These are phyloP conservation scores for sheep (Ovis aries) DNA, from an alignment of 2,113 vertebrate genomes.

Conservation along the genomic window DNA sequence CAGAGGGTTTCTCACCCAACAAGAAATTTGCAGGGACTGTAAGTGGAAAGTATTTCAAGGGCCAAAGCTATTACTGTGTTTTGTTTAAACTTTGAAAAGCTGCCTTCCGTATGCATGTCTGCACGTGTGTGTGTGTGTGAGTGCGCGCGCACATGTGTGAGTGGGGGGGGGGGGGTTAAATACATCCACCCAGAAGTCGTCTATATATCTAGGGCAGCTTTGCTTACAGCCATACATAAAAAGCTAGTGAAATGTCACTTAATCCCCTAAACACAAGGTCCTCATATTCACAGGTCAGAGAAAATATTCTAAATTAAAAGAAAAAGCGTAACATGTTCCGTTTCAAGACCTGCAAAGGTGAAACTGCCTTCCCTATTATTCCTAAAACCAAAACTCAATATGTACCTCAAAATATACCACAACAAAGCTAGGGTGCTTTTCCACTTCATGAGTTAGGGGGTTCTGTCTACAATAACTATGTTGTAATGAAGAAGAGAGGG, in stretches of 20 bases:
- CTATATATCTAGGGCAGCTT: background rate
- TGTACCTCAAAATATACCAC: background rate
- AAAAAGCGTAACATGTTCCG: background rate
- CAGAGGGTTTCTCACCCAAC: background rate
- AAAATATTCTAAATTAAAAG: conserved; percentile 9
- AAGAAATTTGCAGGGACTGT: background rate
- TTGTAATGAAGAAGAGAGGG: background rate
- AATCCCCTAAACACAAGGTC: background rate
- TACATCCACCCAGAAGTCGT: background rate
- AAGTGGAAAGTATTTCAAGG: conserved; percentile 2
- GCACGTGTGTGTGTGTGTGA: background rate
- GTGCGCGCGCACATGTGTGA: no score
- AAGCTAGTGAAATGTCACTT: background rate
- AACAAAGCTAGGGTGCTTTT: background rate
- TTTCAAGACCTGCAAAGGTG: background rate
- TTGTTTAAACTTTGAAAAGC: background rate
- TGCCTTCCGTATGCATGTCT: background rate
- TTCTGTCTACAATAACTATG: background rate
- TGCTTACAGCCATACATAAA: background rate
- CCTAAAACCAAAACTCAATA: background rate
- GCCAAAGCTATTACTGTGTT: background rate
- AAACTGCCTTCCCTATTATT: background rate
- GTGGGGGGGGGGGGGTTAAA: background rate
- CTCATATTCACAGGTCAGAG: background rate
- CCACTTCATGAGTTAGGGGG: background rate